Evolutionary conservation across 2,113 vertebrate species (phyloP), one percentile per base, ranked within the genome.

Genomic region (Carettochelys insculpta): DNA sequence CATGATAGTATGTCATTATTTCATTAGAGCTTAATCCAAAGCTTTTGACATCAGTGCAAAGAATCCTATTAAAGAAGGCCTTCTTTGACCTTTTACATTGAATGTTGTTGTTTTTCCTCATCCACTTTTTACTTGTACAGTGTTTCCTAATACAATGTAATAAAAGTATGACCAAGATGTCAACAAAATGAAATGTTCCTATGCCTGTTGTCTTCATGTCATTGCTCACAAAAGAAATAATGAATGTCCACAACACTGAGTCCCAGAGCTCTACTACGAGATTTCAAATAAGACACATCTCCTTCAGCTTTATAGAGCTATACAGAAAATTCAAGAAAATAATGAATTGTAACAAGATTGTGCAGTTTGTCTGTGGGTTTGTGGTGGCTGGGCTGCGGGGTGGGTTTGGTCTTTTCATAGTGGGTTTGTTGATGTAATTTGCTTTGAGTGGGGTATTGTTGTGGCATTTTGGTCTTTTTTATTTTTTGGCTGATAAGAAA

Each of bases 311-410:
- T 76, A 83, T 58, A 84, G 82, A 71, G 77, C 9, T 10, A 51
- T 12, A 79, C 84, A 17, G 41, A 82, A 87, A 79, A 85, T 11
- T 48, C 71, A 88, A 86, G n/a, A 78, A 53, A 85, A 90, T 54
- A 48, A 82, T 54, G 41, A 90, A 73, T 8, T 19, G 4, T n/a
- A 86, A 45, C 34, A 48, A 31, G 71, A 52, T 19, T 11, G 3
- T 68, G 25, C 34, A 4, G 17, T 65, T 65, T 65, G 61, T 5
- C 11, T 56, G 54, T 2, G 25, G 19, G 61, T 8, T 16, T 58
- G 29, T 5, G 29, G 6, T 31, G 13, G 31, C 6, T 61, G 52
- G 52, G 31, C 16, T 61, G 58, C 17, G 58, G 31, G 31, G 29
- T 20, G 34, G 34, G 6, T 8, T 19, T 65, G 8, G 34, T 8